Base-by-base conservation (phyloP, 2,113 vertebrate genomes). In the Apistogramma diplotaenia region DNA sequence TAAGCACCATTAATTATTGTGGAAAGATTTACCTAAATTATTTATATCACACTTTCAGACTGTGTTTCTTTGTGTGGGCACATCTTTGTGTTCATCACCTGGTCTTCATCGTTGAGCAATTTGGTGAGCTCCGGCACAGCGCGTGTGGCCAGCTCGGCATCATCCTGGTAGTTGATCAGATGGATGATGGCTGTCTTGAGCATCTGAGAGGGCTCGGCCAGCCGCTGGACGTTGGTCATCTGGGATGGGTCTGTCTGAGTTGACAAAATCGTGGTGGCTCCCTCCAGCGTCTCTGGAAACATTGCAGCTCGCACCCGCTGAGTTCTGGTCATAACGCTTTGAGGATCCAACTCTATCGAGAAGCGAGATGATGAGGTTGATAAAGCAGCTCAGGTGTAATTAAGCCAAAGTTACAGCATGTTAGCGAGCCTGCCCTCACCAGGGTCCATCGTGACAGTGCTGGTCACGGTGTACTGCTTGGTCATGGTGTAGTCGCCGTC, bases 81-180 rank as follows among this genome's bases (percentile, higher is more conserved):
- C n/a, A 65, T 18, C 35, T 51, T 23, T 0, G 2, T 19, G 23
- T 19, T 31, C 31, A 65, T 89, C 85, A 93, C 98, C 95, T 96
- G 97, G 90, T 99, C 98, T 85, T 99, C 98, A 0, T 99, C 98
- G 0, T 98, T 99, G 82, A 99, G 97, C 87, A 99, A 95, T 25
- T 99, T 99, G 90, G 97, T 99, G 93, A 99, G 97, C 92, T 99
- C 98, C 0, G 98, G 98, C 76, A 99, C 94, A 8, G 98, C 98
- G 0, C 98, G 96, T 1, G 96, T 97, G 79, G 98, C 97, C 91
- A 99, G 94, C 91, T 99, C 98, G 0, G 98, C 98, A 0, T 99
- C 98, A 0, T 99, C 98, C 93, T 99, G 98, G 94, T 99, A 99
- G 95, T 99, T 99, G 94, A 99, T 99, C 79, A 99, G 97, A 75